A percentile compares a stretch with the other conserved stretches of the same genome.
Evolutionary conservation across 2,113 vertebrate genomes (phyloP).

Genomic region (Leiothrix lutea): DNA sequence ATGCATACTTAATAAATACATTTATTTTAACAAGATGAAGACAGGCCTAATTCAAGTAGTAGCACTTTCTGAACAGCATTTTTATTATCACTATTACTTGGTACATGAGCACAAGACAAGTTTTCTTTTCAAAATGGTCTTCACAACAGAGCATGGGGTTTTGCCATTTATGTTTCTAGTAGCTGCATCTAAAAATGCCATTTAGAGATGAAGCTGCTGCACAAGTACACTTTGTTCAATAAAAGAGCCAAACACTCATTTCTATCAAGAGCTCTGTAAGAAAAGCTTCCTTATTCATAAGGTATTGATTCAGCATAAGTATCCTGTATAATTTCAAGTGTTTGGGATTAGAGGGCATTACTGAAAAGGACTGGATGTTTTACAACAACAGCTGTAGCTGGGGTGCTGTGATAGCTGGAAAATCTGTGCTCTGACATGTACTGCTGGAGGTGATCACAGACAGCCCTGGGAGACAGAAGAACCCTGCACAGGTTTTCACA

Average conservation of each 20-base stretch:
- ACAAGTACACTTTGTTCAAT: conserved; percentile 18
- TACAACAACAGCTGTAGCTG: not conserved
- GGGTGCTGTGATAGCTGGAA: not conserved
- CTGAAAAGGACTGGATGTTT: not conserved
- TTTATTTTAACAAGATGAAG: conserved; percentile 50
- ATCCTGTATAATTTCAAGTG: conserved; percentile 1
- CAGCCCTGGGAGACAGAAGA: not conserved
- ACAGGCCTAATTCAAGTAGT: conserved; percentile 27
- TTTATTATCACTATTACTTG: not conserved
- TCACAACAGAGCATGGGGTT: not conserved
- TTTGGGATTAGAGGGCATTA: conserved; percentile 17
- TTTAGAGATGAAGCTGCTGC: not conserved
- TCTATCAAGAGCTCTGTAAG: not conserved
- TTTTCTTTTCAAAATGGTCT: conserved; percentile 20
- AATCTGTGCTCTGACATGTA: not conserved
- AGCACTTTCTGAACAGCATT: conserved; percentile 13
- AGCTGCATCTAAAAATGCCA: conserved; percentile 4
- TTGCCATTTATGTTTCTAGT: not conserved
- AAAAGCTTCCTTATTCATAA: conserved; percentile 20
- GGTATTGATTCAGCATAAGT: not conserved
- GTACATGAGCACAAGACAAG: not conserved
- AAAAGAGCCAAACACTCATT: not conserved
- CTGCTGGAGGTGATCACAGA: not conserved
- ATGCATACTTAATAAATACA: conserved; percentile 55
- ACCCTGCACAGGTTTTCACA: not conserved